These are phyloP conservation scores for Meteorus sp. DNA, from an alignment of 1,140 invertebrate genomes.

Conservation along the genomic window DNA sequence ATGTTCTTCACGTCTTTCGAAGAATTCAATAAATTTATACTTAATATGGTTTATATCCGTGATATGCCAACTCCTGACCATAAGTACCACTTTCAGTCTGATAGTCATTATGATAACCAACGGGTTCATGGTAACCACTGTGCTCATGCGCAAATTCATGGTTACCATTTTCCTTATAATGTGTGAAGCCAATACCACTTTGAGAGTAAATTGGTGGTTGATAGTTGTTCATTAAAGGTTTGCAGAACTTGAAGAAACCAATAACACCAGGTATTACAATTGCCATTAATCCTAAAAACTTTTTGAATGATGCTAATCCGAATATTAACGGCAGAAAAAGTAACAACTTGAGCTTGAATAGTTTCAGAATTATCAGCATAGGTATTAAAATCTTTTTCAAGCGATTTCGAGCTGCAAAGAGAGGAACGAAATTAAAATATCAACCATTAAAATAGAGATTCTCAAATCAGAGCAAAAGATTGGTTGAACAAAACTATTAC, in stretches of 20 bases:
- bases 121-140: slow-evolving; percentile 25
- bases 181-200: slow-evolving; percentile 58
- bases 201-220: slow-evolving; percentile 59
- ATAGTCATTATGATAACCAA: slow-evolving; percentile 44
- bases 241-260: slow-evolving; percentile 79
- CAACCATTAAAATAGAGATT: background rate
- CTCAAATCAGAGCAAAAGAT: too few species aligned
- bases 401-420: slow-evolving; percentile 70
- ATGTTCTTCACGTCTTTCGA: background rate
- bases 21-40: background rate
- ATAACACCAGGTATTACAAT: slow-evolving; percentile 76
- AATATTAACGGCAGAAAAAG: slow-evolving; percentile 79
- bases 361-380: slow-evolving; percentile 75
- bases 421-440: slow-evolving; percentile 8
- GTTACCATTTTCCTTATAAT: slow-evolving; percentile 54
- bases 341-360: slow-evolving; percentile 81
- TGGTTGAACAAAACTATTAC: slow-evolving; percentile 44
- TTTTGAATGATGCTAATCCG: slow-evolving; percentile 80
- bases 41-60: slow-evolving; percentile 8
- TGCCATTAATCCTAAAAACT: slow-evolving; percentile 76
- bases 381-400: slow-evolving; percentile 82
- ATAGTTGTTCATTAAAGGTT: slow-evolving; percentile 56
- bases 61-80: slow-evolving; percentile 64
- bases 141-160: slow-evolving; percentile 26
- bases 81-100: slow-evolving; percentile 62